Evolutionary conservation across 1,140 invertebrate species (phyloP).

Genomic region (Trachymyrmex septentrionalis): DNA sequence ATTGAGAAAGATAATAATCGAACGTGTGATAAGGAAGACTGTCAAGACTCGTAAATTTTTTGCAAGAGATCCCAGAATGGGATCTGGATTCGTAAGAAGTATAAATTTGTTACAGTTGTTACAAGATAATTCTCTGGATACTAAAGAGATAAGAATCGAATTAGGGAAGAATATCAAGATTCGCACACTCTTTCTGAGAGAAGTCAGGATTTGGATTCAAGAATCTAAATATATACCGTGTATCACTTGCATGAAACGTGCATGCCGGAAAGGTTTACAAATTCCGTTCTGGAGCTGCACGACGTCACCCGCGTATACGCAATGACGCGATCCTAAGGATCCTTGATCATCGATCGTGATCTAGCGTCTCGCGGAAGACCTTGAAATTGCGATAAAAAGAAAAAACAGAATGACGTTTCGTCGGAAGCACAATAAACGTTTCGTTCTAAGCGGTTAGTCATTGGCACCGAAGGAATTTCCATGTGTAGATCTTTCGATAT

Average conservation of each 20-base stretch:
- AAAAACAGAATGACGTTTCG: constrained; percentile 41
- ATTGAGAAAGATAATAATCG: too few species aligned
- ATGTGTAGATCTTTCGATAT: constrained; percentile 51
- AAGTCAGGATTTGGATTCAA: background rate
- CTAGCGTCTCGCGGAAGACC: constrained; percentile 45
- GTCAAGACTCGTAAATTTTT: background rate
- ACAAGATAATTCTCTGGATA: background rate
- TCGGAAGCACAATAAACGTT: constrained; percentile 58
- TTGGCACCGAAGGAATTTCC: constrained; percentile 72
- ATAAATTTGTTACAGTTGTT: background rate
- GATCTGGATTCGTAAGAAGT: background rate
- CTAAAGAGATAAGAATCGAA: background rate
- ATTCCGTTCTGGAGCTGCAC: constrained; percentile 38
- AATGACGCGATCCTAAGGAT: constrained; percentile 57
- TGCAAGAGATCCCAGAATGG: background rate
- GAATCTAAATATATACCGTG: constrained; percentile 43
- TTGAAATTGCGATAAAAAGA: constrained; percentile 43
- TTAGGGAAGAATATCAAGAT: constrained; percentile 4
- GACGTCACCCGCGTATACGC: constrained; percentile 31
- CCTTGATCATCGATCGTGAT: constrained; percentile 56
- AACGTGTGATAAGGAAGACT: background rate
- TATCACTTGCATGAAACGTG: constrained; percentile 47
- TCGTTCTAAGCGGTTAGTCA: constrained; percentile 72
- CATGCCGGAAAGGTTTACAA: constrained; percentile 44
- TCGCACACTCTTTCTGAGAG: background rate